phyloP scores from a whole-genome alignment of 2,797 vertebrate species.

The Catostomus latipinnis region DNA sequence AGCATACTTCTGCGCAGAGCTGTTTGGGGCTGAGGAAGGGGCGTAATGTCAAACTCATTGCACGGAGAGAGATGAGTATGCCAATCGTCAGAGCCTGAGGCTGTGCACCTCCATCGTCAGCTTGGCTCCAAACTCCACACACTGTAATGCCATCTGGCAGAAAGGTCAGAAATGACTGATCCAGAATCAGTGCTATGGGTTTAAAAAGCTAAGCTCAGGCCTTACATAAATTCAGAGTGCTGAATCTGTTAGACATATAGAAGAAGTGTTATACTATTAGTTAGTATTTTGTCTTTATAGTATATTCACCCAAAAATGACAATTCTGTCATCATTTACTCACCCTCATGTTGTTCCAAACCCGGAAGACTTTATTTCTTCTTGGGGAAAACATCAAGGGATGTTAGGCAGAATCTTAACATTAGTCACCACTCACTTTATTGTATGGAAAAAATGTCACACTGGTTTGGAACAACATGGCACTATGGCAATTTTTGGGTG shows the following conservation, averaged over 20 bases:
- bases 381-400: too few relatives aligned
- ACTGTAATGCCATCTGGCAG: conserved; percentile 68
- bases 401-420: too few relatives aligned
- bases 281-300: too few relatives aligned
- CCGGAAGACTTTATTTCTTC: too few relatives aligned
- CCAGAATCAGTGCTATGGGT: conserved; percentile 57
- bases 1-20: conserved; percentile 48
- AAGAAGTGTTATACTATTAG: background rate
- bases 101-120: conserved; percentile 53
- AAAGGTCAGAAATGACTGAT: conserved; percentile 67
- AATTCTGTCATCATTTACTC: too few relatives aligned
- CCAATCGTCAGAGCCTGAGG: conserved; percentile 52
- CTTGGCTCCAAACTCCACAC: conserved; percentile 49
- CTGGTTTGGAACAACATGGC: too few relatives aligned
- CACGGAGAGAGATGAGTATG: conserved; percentile 54
- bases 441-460: too few relatives aligned
- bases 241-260: conserved; percentile 23
- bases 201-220: conserved; percentile 42
- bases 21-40: conserved; percentile 35
- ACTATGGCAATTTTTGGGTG: too few relatives aligned
- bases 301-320: too few relatives aligned
- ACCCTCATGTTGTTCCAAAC: too few relatives aligned
- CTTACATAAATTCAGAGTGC: conserved; percentile 38
- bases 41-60: conserved; percentile 57
- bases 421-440: too few relatives aligned